Evolutionary conservation across 2,888 invertebrate species (phyloP), one percentile per base, ranked within the genome.

Genomic region (Luperina nickerlii): DNA sequence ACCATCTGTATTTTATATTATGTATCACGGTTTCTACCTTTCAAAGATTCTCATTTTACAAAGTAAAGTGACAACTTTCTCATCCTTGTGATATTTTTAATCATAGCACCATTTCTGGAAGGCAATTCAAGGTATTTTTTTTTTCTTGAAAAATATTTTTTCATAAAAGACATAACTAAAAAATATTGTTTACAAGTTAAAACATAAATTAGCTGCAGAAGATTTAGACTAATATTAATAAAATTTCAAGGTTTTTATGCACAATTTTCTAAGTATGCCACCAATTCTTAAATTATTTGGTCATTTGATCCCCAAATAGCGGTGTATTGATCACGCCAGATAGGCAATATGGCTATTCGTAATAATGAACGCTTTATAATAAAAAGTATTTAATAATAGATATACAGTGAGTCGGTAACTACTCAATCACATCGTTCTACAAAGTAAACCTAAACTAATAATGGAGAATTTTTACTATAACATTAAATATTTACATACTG

Each of bases 341-440:
- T 15, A 20, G 20, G 38, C 11, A 67, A 65, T 67, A 83, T 66
- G 84, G 74, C 81, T 63, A 27, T n/a, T 65, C n/a, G 38, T 51
- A n/a, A 63, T n/a, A 70, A 68, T 24, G 8, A 51, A 72, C 8
- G 38, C 27, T 73, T 72, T 80, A 18, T n/a, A 48, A 62, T 38
- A 74, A 66, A 62, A 67, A 65, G 65, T 70, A 60, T 62, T 82
- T 81, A 78, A 70, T 60, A 76, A 82, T 84, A 83, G 88, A 48
- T 84, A 79, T 83, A 87, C 87, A 88, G 87, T 65, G 74, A 84
- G 89, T 90, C 88, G 93, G 93, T 93, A 93, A 93, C 93, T 90
- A 90, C 75, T 80, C 77, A 88, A 93, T 93, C 91, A 93, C 92
- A 88, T 87, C n/a, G 72, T 85, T 90, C 76, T 83, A 75, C 65